phyloP scores from a whole-genome alignment of 2,888 invertebrate genomes.

The Drosophila atroscutellata region DNA sequence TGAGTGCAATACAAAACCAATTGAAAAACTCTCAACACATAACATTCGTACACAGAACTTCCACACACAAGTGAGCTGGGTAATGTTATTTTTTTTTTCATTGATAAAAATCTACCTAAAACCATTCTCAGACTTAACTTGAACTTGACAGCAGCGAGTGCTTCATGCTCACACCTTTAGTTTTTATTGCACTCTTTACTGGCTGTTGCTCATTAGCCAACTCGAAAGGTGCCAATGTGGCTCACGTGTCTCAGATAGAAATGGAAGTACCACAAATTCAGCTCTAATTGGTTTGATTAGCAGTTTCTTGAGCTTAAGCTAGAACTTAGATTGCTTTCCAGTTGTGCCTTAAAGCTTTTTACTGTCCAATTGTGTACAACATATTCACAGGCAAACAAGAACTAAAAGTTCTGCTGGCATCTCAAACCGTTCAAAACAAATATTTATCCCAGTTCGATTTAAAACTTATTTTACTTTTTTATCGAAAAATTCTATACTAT shows the following conservation, averaged over 20 bases:
- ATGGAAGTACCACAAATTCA: conserved; percentile 15
- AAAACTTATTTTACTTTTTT: neutral
- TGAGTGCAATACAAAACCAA: conserved; percentile 37
- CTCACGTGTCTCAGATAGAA: conserved; percentile 29
- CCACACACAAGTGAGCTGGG: conserved; percentile 16
- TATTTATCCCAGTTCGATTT: neutral
- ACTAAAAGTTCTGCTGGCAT: neutral
- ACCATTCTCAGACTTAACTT: conserved; percentile 71
- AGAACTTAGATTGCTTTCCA: conserved; percentile 16
- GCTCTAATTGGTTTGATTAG: conserved; percentile 49
- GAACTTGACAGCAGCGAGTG: conserved; percentile 70
- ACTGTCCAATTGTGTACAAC: conserved; percentile 22
- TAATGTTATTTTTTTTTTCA: neutral
- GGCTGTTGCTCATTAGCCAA: conserved; percentile 51
- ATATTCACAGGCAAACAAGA: conserved; percentile 13
- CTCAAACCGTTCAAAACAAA: neutral
- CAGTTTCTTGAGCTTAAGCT: conserved; percentile 20
- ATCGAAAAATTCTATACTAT: conserved; percentile 5
- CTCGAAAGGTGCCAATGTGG: conserved; percentile 43
- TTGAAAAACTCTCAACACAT: conserved; percentile 32
- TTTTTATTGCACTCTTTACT: conserved; percentile 45
- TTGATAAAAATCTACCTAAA: conserved; percentile 55
- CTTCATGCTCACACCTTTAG: conserved; percentile 59
- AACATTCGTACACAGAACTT: conserved; percentile 13
- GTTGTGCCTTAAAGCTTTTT: conserved; percentile 22